A percentile compares a stretch with the other conserved stretches of the same genome.
These are phyloP conservation scores for Sepioteuthis lessoniana DNA, from an alignment of 2,888 invertebrate genomes.

Conservation along the genomic window DNA sequence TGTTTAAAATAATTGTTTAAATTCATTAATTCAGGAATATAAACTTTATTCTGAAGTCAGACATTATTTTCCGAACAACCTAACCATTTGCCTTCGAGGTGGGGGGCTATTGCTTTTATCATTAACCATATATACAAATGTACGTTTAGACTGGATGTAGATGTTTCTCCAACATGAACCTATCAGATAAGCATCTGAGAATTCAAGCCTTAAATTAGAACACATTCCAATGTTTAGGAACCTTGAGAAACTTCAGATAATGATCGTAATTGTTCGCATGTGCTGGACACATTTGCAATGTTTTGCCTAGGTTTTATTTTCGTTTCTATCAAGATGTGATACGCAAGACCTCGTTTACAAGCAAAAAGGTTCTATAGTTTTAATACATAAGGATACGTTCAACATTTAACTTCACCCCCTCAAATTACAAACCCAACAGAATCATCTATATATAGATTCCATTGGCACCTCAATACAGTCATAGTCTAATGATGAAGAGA, in stretches of 20 bases:
- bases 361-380: not conserved
- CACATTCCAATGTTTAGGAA: not conserved
- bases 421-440: not conserved
- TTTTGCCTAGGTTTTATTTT: not conserved
- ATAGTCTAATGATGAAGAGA: not conserved
- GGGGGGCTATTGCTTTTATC: too few species aligned
- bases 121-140: too few species aligned
- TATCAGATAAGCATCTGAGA: not conserved
- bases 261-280: not conserved
- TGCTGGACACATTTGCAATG: not conserved
- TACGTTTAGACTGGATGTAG: too few species aligned
- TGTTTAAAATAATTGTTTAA: too few species aligned
- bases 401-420: not conserved
- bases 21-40: too few species aligned
- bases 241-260: not conserved
- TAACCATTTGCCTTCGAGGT: too few species aligned
- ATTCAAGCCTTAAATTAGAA: not conserved
- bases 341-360: not conserved
- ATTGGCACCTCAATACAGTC: not conserved
- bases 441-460: not conserved
- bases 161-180: not conserved
- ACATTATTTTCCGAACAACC: too few species aligned
- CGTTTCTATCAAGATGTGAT: not conserved
- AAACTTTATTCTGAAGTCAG: too few species aligned
- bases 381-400: not conserved